phyloP scores from a whole-genome alignment of 2,888 invertebrate species.

The Drosophila limbata region DNA sequence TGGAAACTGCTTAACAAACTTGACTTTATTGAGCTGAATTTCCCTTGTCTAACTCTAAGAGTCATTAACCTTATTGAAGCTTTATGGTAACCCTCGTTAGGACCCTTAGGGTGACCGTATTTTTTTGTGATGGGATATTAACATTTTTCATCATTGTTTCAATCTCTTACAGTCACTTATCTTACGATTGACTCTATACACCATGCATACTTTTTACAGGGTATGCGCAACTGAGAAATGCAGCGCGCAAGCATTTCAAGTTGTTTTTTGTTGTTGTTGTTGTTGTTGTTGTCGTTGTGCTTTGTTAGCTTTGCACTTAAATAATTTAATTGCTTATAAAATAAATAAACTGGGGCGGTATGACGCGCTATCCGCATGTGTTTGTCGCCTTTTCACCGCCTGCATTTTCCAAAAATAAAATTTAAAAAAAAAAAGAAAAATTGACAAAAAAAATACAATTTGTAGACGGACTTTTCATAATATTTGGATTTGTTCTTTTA shows the following conservation, averaged over 20 bases:
- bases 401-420: conserved; percentile 38
- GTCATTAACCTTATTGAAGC: neutral
- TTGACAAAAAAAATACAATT: neutral
- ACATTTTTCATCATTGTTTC: neutral
- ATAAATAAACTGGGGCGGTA: conserved; percentile 67
- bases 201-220: conserved; percentile 16
- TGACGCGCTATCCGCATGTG: conserved; percentile 23
- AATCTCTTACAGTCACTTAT: neutral
- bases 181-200: too few relatives aligned
- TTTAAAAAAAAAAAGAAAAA: neutral
- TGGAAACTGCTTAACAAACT: too few relatives aligned
- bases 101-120: neutral
- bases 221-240: conserved; percentile 10
- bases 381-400: conserved; percentile 16
- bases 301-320: conserved; percentile 80
- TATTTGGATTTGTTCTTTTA: conserved; percentile 30
- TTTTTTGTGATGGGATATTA: neutral
- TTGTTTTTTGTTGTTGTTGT: conserved; percentile 1
- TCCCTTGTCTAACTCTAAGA: neutral
- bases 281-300: conserved; percentile 40
- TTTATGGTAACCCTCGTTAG: neutral
- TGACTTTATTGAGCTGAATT: too few relatives aligned
- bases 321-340: conserved; percentile 79
- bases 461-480: conserved; percentile 3
- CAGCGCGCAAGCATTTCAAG: conserved; percentile 36